Percentiles rank a stretch among this genome's conserved stretches.
Conservation (phyloP, 1,140 invertebrate genomes). For the Apis florea region DNA sequence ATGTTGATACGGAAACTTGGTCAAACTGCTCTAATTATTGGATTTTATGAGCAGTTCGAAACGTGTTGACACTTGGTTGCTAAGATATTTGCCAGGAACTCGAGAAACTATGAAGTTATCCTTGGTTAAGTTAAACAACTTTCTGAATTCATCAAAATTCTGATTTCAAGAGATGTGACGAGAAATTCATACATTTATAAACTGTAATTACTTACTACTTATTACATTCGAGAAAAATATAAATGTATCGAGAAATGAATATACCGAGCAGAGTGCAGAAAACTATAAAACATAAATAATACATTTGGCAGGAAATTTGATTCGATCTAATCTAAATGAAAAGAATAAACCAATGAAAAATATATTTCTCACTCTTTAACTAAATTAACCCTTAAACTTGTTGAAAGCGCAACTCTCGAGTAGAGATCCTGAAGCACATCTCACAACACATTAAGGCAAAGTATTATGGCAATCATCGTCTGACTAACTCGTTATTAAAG, state of each 20-base stretch:
- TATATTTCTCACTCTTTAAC: not conserved
- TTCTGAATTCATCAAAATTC: not conserved
- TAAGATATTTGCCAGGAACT: not conserved
- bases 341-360: no score
- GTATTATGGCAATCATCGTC: not conserved
- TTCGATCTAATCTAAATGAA: not conserved
- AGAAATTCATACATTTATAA: no score
- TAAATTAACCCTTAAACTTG: no score
- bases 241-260: no score
- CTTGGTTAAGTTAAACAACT: not conserved
- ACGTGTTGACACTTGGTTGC: not conserved
- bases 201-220: no score
- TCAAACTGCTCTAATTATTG: conserved; percentile 22
- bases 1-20: conserved; percentile 6
- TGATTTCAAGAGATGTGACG: not conserved
- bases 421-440: not conserved
- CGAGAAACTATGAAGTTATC: not conserved
- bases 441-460: not conserved
- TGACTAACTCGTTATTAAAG: not conserved
- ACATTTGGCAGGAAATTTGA: not conserved
- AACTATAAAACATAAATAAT: no score
- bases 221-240: no score
- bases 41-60: not conserved
- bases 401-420: no score
- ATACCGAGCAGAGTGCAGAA: no score